Evolutionary conservation across 2,113 vertebrate species (phyloP), one percentile per base, ranked within the genome.

Genomic region (Sclerurus mexicanus): DNA sequence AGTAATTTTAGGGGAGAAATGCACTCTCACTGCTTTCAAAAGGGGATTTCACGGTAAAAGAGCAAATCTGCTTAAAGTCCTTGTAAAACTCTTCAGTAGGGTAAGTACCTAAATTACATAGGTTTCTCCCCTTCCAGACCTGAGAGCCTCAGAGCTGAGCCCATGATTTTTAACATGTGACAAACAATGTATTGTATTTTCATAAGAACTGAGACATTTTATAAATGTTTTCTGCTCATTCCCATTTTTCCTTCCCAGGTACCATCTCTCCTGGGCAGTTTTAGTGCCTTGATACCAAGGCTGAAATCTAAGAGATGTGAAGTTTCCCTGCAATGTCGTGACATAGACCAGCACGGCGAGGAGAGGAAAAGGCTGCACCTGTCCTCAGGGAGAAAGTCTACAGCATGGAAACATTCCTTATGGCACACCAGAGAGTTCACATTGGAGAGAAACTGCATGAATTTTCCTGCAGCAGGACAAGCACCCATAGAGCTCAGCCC

Each of bases 61-160:
- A 77, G 37, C 11, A 53, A 42, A 93, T 80, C 16, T 58, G 10
- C 7, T 37, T 47, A 28, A 73, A 73, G n/a, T 17, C 49, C 24
- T 88, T 66, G n/a, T 64, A 93, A 56, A 94, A 69, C 7, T 24
- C 27, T 72, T 28, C 24, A 53, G 25, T 2, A 5, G 10, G 9
- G 3, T 47, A 62, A 28, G 19, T 50, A 30, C 1, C 0, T 35
- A 78, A 53, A 17, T 59, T 72, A 28, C 0, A 3, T 8, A 22
- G 7, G 27, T 59, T 88, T 88, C 47, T 76, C 53, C 4, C 39
- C 42, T 72, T 72, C 22, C 78, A 88, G 58, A 72, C 15, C 63
- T 66, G 58, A 62, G 2, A 72, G 3, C 22, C 15, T 76, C 35
- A 49, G 28, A 35, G 37, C 71, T 33, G 23, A 93, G 12, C 4